A percentile compares a stretch with the other conserved stretches of the same genome.
Conservation (phyloP, 1,140 invertebrate genomes). For the Chironomus tepperi region DNA sequence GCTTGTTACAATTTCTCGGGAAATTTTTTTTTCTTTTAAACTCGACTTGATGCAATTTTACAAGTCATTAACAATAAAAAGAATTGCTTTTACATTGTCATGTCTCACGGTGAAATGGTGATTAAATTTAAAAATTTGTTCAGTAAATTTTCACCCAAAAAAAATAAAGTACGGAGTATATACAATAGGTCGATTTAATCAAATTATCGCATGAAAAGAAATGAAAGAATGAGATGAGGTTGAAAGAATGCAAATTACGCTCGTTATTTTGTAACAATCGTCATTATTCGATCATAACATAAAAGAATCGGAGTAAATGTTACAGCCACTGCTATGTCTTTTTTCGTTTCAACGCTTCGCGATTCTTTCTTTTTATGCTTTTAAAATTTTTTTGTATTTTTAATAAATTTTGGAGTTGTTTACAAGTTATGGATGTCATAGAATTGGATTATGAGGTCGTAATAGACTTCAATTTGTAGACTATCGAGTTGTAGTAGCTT, state of each 20-base stretch:
- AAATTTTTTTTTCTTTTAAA: background rate
- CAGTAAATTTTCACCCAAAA: no score
- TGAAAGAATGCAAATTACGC: conserved; percentile 2
- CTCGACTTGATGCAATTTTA: background rate
- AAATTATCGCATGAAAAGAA: background rate
- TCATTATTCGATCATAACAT: background rate
- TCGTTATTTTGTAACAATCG: conserved; percentile 4
- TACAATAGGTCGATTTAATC: conserved; percentile 2
- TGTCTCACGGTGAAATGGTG: background rate
- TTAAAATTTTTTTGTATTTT: background rate
- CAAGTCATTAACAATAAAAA: background rate
- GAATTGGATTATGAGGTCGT: no score
- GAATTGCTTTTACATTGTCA: background rate
- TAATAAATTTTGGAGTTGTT: no score
- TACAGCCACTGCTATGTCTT: no score
- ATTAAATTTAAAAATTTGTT: no score
- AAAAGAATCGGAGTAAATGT: background rate
- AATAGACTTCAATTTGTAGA: no score
- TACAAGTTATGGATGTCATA: no score
- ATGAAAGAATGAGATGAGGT: background rate
- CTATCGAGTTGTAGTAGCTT: no score
- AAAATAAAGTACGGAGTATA: background rate
- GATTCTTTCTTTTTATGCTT: background rate
- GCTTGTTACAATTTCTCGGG: background rate
- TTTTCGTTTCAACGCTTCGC: no score